Conservation (phyloP, 2,797 vertebrate species). For the Hippoglossus hippoglossus region DNA sequence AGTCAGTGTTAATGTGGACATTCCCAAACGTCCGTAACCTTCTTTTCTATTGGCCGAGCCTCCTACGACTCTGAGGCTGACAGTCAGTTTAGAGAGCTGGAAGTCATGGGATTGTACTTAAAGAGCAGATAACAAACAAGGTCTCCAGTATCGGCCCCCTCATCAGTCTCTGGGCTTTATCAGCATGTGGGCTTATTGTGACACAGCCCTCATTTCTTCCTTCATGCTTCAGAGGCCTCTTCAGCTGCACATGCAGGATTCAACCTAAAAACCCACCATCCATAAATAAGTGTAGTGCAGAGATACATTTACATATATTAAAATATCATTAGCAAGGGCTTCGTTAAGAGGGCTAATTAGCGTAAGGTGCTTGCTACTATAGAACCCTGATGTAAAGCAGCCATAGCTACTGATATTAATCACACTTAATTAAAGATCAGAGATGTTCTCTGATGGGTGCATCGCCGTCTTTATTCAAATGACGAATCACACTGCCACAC, state of each 20-base stretch:
- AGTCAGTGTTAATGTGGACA: too few species aligned
- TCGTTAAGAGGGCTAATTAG: too few species aligned
- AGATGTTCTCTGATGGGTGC: background rate
- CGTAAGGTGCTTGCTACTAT: too few species aligned
- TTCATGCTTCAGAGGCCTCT: slow-evolving; percentile 1
- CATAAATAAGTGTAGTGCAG: too few species aligned
- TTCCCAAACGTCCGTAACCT: too few species aligned
- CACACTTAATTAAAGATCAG: too few species aligned
- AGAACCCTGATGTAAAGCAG: background rate
- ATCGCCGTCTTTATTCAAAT: too few species aligned
- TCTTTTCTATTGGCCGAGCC: too few species aligned
- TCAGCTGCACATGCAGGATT: background rate
- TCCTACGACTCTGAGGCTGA: background rate
- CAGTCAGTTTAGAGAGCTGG: slow-evolving; percentile 7
- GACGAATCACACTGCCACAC: too few species aligned
- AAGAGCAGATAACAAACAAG: slow-evolving; percentile 13
- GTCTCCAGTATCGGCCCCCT: slow-evolving; percentile 14
- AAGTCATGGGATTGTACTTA: slow-evolving; percentile 14
- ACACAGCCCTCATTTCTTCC: background rate
- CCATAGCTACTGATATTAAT: background rate
- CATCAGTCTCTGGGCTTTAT: slow-evolving; percentile 30
- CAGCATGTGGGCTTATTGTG: slow-evolving; percentile 15
- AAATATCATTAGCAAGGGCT: background rate
- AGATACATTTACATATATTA: background rate
- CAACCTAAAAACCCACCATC: too few species aligned